Conservation (phyloP, 2,888 invertebrate genomes). For the Aleiodes testaceus region DNA sequence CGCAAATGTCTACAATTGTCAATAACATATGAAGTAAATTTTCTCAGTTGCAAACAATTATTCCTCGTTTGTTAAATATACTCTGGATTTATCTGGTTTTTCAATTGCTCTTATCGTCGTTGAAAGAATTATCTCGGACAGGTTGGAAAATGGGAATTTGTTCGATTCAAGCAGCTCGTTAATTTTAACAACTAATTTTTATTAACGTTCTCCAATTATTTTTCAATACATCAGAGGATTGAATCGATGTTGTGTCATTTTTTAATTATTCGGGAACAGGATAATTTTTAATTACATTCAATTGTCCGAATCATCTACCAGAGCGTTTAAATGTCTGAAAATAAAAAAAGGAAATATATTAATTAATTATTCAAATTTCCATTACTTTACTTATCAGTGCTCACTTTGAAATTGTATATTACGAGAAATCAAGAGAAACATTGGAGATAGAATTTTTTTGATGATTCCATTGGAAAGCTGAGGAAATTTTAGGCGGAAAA, state of each 20-base stretch:
- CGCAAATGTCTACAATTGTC: neutral
- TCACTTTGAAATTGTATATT: no score
- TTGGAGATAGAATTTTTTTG: no score
- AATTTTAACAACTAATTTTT: constrained; percentile 50
- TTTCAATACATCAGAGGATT: constrained; percentile 19
- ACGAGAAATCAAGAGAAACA: no score
- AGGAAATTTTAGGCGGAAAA: no score
- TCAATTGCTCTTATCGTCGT: neutral
- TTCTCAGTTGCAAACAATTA: constrained; percentile 4
- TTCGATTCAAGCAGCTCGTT: neutral
- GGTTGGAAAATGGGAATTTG: no score
- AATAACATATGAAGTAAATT: neutral
- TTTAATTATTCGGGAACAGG: neutral
- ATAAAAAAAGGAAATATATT: neutral
- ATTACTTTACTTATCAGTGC: no score
- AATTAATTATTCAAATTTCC: neutral
- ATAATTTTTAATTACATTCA: neutral
- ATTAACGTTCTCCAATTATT: constrained; percentile 46
- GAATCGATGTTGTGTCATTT: neutral
- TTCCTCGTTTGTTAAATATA: neutral
- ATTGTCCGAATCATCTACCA: neutral
- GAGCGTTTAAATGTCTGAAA: constrained; percentile 18
- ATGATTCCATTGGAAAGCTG: no score
- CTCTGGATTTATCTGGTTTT: constrained; percentile 13
- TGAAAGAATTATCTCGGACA: no score